Evolutionary conservation across 2,797 vertebrate species (phyloP).

Genomic region (Lagocephalus sceleratus): DNA sequence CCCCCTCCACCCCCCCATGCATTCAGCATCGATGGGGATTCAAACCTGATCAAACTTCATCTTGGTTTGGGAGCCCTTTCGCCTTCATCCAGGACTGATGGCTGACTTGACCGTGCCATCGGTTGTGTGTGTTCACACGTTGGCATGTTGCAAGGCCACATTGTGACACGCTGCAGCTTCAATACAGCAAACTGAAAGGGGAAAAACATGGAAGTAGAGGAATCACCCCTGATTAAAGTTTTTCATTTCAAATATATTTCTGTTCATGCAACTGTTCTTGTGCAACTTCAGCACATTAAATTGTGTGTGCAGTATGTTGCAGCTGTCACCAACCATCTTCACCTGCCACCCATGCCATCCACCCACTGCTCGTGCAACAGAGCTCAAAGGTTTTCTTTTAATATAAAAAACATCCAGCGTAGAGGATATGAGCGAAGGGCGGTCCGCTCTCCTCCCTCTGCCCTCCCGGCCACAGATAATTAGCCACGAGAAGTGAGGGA

Average conservation of each 20-base stretch:
- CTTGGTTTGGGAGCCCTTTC: background rate
- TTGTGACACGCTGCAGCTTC: conserved; percentile 16
- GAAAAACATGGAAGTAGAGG: conserved; percentile 16
- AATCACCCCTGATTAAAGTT: conserved; percentile 1
- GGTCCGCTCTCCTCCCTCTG: conserved; percentile 29
- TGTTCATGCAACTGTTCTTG: too few relatives aligned
- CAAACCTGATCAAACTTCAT: conserved; percentile 9
- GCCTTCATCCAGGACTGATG: conserved; percentile 25
- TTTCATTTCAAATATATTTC: too few relatives aligned
- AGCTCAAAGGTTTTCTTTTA: conserved; percentile 10
- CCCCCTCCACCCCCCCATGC: conserved; percentile 2
- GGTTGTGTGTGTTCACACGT: conserved; percentile 46
- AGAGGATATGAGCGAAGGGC: conserved; percentile 73
- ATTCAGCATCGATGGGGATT: background rate
- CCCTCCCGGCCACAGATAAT: conserved; percentile 44
- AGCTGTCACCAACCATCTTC: background rate
- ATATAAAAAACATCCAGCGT: conserved; percentile 47
- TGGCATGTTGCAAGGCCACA: conserved; percentile 22
- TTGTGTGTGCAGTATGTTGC: background rate
- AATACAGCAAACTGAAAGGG: conserved; percentile 12
- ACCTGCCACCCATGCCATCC: background rate
- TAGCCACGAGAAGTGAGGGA: conserved; percentile 48
- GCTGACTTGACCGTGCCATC: conserved; percentile 19
- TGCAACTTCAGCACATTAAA: too few relatives aligned
- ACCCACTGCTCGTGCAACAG: too few relatives aligned